phyloP scores from a whole-genome alignment of 2,113 vertebrate genomes.

The Lipophrys pholis region DNA sequence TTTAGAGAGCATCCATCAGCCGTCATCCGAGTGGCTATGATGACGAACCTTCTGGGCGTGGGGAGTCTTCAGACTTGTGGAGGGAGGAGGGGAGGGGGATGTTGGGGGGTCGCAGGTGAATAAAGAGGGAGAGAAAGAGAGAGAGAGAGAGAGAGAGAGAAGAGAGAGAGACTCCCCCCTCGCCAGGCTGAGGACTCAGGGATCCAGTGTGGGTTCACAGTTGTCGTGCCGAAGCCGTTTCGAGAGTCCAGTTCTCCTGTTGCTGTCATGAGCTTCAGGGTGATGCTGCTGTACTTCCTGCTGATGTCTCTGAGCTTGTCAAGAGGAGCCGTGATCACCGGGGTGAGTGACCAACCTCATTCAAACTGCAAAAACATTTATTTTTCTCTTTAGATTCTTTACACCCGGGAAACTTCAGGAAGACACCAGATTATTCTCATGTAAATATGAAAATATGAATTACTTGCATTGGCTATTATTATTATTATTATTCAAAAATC shows the following conservation, averaged over 20 bases:
- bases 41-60: conserved; percentile 61
- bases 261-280: conserved; percentile 78
- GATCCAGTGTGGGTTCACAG: conserved; percentile 22
- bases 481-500: no score
- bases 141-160: conserved; percentile 23
- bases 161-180: conserved; percentile 40
- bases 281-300: conserved; percentile 77
- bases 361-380: no score
- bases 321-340: conserved; percentile 85
- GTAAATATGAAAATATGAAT: no score
- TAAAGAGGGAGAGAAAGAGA: conserved; percentile 60
- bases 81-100: conserved; percentile 44
- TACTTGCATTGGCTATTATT: no score
- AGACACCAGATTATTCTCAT: no score
- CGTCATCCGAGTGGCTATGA: conserved; percentile 52
- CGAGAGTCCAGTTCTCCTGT: conserved; percentile 48
- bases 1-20: conserved; percentile 13
- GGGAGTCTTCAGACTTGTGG: conserved; percentile 51
- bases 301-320: conserved; percentile 77
- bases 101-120: conserved; percentile 61
- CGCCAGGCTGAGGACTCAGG: conserved; percentile 32
- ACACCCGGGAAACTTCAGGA: no score
- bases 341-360: conserved; percentile 76
- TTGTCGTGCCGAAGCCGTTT: conserved; percentile 39
- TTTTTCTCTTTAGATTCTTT: no score